phyloP scores from a whole-genome alignment of 2,113 vertebrate species.

The Centropus unirufus region DNA sequence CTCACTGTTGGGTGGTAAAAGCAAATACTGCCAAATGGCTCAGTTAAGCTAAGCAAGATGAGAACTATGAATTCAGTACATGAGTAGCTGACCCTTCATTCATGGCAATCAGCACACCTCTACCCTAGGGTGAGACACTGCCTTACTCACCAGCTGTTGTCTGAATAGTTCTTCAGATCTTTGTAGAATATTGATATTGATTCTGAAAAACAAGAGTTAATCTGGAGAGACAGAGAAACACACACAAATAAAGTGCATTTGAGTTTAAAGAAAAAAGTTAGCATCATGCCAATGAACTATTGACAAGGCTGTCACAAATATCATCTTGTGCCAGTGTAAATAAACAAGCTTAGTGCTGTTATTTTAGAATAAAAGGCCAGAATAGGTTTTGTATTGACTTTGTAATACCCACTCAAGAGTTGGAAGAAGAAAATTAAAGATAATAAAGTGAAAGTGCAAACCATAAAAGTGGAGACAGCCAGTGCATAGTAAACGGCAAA shows the following conservation, averaged over 20 bases:
- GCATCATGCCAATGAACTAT: slow-evolving; percentile 51
- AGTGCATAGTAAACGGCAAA: slow-evolving; percentile 22
- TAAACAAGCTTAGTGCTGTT: slow-evolving; percentile 73
- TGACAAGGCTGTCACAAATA: slow-evolving; percentile 72
- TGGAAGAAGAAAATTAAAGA: slow-evolving; percentile 74
- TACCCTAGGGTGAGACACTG: not conserved
- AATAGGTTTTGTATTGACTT: slow-evolving; percentile 76
- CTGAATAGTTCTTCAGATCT: not conserved
- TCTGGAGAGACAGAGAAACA: slow-evolving; percentile 26
- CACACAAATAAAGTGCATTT: slow-evolving; percentile 38
- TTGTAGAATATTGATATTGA: slow-evolving; percentile 54
- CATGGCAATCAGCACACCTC: not conserved
- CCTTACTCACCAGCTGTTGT: not conserved
- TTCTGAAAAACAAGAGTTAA: slow-evolving; percentile 29
- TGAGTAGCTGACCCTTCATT: not conserved
- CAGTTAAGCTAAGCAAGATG: not conserved
- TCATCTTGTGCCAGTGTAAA: slow-evolving; percentile 68
- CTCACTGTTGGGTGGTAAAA: not conserved
- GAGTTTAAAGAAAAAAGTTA: slow-evolving; percentile 63
- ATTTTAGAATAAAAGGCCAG: slow-evolving; percentile 67
- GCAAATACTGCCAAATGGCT: not conserved
- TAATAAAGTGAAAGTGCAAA: slow-evolving; percentile 75
- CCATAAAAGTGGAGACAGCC: slow-evolving; percentile 29
- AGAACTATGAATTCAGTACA: not conserved
- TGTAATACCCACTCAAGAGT: slow-evolving; percentile 66